Evolutionary conservation across 2,888 invertebrate species (phyloP).

Genomic region (Nyleta sp.): DNA sequence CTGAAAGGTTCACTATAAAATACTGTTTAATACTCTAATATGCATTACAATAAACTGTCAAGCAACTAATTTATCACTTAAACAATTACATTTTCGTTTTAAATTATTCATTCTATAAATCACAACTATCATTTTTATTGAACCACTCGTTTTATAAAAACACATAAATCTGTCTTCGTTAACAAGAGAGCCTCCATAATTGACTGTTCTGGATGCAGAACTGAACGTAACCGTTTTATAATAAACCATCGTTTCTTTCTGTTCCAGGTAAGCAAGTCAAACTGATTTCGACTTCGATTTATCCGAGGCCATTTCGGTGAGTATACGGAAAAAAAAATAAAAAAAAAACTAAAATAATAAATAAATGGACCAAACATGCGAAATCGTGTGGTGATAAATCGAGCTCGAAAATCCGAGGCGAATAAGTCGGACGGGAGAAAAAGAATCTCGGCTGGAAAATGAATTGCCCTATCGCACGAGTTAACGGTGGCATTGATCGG

Average conservation of each 20-base stretch:
- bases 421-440: conserved; percentile 3
- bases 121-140: neutral
- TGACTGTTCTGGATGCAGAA: neutral
- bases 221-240: neutral
- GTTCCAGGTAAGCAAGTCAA: conserved; percentile 18
- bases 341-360: too few species aligned
- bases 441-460: conserved; percentile 20
- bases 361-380: conserved; percentile 6
- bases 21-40: too few species aligned
- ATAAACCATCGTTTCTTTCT: neutral
- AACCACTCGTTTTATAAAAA: neutral
- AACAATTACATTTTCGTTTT: too few species aligned
- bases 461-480: conserved; percentile 20
- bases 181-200: neutral
- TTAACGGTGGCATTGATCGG: conserved; percentile 30
- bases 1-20: too few species aligned
- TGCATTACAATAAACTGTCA: too few species aligned
- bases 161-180: too few species aligned
- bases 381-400: conserved; percentile 25
- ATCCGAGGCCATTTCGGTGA: neutral
- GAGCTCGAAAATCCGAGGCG: neutral
- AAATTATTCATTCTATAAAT: too few species aligned
- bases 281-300: neutral
- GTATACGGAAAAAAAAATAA: neutral
- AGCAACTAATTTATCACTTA: too few species aligned